Percentiles rank a stretch among this genome's conserved stretches.
These are phyloP conservation scores for Microctonus brassicae DNA, from an alignment of 2,888 invertebrate genomes.

Conservation along the genomic window DNA sequence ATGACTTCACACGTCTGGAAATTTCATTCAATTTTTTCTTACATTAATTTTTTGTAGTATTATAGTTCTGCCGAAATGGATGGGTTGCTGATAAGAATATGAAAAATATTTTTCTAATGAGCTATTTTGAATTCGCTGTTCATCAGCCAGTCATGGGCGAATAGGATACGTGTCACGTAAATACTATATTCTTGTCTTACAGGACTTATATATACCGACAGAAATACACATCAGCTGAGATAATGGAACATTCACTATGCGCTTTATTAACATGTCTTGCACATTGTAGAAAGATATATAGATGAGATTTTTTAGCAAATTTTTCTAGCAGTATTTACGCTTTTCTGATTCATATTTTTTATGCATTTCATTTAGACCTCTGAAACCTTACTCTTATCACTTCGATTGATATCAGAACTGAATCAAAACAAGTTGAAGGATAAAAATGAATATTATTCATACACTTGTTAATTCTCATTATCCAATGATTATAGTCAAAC, in stretches of 20 bases:
- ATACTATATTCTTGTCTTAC: too few relatives aligned
- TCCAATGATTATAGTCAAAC: too few relatives aligned
- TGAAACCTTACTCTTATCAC: constrained; percentile 40
- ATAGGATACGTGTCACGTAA: constrained; percentile 59
- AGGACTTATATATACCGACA: too few relatives aligned
- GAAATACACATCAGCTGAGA: too few relatives aligned
- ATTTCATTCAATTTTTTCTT: neutral
- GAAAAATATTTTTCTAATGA: too few relatives aligned
- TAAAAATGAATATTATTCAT: constrained; percentile 12
- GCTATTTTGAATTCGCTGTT: too few relatives aligned
- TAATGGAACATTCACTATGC: too few relatives aligned
- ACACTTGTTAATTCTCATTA: neutral
- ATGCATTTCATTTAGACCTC: constrained; percentile 44
- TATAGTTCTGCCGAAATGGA: too few relatives aligned
- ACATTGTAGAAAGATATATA: too few relatives aligned
- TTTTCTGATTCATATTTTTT: constrained; percentile 58
- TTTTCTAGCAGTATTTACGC: constrained; percentile 36
- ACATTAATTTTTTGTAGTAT: neutral
- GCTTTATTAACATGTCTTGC: too few relatives aligned
- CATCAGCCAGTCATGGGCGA: neutral
- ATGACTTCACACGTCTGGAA: neutral
- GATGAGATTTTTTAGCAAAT: too few relatives aligned
- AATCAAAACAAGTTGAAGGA: constrained; percentile 61
- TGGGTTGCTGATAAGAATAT: too few relatives aligned
- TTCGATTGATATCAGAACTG: constrained; percentile 57